phyloP scores from a whole-genome alignment of 2,888 invertebrate species.

The Argynnis bischoffii region DNA sequence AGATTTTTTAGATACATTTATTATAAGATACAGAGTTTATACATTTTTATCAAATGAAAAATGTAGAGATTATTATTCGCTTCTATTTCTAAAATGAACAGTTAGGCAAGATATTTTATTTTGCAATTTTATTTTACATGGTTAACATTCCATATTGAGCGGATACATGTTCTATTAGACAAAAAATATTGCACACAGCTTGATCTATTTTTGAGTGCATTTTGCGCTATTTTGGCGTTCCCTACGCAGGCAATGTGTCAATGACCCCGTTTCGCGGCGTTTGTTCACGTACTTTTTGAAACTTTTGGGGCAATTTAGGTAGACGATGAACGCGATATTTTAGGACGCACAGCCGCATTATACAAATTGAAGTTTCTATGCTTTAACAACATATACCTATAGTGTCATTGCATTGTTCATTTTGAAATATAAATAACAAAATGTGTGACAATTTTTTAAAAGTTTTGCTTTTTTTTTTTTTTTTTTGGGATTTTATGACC shows the following conservation, averaged over 20 bases:
- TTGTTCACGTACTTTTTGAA: constrained; percentile 80
- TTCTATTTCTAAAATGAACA: no score
- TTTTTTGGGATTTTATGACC: no score
- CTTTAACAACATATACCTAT: neutral
- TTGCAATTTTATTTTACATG: no score
- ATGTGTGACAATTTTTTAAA: no score
- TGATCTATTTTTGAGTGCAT: constrained; percentile 81
- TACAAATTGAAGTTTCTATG: constrained; percentile 7
- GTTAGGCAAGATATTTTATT: no score
- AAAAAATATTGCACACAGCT: constrained; percentile 81
- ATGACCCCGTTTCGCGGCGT: constrained; percentile 78
- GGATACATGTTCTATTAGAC: constrained; percentile 51
- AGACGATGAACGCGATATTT: constrained; percentile 33
- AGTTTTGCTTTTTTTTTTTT: no score
- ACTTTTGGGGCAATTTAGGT: constrained; percentile 72
- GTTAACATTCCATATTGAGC: constrained; percentile 12
- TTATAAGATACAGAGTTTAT: no score
- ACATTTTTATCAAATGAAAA: no score
- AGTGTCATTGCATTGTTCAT: neutral
- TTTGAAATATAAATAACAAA: no score
- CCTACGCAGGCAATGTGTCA: constrained; percentile 76
- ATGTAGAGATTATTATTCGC: no score
- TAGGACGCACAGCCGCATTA: constrained; percentile 4
- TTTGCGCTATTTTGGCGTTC: constrained; percentile 83
- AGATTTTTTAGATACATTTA: no score